Percentiles rank a stretch among this genome's conserved stretches.
Evolutionary conservation across 2,113 vertebrate species (phyloP).

Genomic region (Daphoenositta chrysoptera): DNA sequence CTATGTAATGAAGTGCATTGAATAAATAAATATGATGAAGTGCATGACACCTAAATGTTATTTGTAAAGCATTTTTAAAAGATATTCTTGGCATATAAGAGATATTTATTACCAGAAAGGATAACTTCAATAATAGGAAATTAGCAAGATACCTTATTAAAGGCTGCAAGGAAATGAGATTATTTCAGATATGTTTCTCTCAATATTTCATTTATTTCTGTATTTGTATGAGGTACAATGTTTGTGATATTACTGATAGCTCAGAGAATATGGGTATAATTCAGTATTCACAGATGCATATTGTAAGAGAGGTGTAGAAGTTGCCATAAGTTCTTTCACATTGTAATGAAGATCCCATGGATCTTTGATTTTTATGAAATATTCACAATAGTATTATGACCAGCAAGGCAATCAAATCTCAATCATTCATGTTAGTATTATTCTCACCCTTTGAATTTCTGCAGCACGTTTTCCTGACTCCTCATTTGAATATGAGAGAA

Average conservation of each 20-base stretch:
- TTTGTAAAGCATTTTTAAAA: not conserved
- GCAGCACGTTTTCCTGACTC: not conserved
- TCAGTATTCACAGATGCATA: not conserved
- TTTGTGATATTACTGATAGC: not conserved
- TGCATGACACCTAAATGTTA: not conserved
- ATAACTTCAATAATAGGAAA: not conserved
- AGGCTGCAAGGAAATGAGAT: not conserved
- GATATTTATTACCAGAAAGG: not conserved
- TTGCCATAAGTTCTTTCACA: not conserved
- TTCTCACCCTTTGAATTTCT: constrained; percentile 21
- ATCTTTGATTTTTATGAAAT: constrained; percentile 22
- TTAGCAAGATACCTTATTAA: not conserved
- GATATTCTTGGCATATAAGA: not conserved
- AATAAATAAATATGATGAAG: not conserved
- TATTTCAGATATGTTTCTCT: not conserved
- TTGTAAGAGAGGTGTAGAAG: not conserved
- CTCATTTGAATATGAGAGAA: constrained; percentile 45
- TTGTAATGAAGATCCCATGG: not conserved
- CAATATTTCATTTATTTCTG: not conserved
- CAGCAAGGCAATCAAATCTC: constrained; percentile 12
- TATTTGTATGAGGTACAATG: not conserved
- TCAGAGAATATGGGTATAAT: not conserved
- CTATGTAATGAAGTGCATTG: not conserved
- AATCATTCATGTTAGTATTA: constrained; percentile 5
- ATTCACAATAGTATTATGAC: not conserved